Percentiles rank a stretch among this genome's conserved stretches.
Evolutionary conservation across 2,797 vertebrate genomes (phyloP).

Genomic region (Garrulus glandarius): DNA sequence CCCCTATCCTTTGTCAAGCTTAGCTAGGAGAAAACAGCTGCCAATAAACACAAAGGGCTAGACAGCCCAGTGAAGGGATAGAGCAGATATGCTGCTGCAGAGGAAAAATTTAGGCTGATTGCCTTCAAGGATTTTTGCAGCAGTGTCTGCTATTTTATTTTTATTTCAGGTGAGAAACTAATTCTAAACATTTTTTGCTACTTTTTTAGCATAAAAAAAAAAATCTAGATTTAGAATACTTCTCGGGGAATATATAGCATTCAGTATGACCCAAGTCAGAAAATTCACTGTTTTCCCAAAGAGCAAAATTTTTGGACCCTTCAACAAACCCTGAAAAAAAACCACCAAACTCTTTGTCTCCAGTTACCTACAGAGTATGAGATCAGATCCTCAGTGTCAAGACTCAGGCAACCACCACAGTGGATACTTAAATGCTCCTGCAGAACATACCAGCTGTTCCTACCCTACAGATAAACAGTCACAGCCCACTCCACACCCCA

Average conservation of each 20-base stretch:
- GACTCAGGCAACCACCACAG: not conserved
- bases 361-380: not conserved
- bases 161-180: not conserved
- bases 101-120: not conserved
- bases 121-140: not conserved
- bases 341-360: not conserved
- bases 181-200: not conserved
- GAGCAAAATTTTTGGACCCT: not conserved
- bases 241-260: not conserved
- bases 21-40: conserved; percentile 17
- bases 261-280: not conserved
- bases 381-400: not conserved
- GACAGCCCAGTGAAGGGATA: not conserved
- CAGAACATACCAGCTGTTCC: not conserved
- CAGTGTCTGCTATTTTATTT: not conserved
- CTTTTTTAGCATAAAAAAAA: not conserved
- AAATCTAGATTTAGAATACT: not conserved
- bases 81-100: not conserved
- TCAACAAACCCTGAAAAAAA: not conserved
- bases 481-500: not conserved
- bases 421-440: not conserved
- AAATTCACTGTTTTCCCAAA: not conserved
- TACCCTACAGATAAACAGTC: not conserved
- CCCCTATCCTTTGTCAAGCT: not conserved
- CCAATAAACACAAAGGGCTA: conserved; percentile 24